These are phyloP conservation scores for Vanacampus margaritifer DNA, from an alignment of 2,113 vertebrate species.

Conservation along the genomic window DNA sequence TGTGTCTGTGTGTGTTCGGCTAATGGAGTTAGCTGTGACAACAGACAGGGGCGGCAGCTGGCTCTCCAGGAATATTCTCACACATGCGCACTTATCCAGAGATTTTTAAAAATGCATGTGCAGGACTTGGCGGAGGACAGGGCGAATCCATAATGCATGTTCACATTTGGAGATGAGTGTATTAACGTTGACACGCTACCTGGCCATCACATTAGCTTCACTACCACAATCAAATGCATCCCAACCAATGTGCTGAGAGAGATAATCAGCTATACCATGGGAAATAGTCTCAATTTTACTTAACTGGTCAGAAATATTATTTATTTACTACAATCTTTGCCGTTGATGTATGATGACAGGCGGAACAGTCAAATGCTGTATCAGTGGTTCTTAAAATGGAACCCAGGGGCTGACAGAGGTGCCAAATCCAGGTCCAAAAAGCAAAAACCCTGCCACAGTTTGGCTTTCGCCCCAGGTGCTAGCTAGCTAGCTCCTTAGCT, in stretches of 20 bases:
- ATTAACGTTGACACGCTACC: conserved; percentile 20
- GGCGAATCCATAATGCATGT: conserved; percentile 40
- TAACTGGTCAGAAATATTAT: background rate
- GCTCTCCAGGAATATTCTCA: conserved; percentile 62
- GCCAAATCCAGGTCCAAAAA: too few species aligned
- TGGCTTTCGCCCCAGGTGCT: too few species aligned
- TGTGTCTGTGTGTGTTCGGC: conserved; percentile 8
- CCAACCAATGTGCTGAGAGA: background rate
- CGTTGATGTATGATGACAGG: too few species aligned
- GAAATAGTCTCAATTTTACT: background rate
- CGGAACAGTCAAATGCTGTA: too few species aligned
- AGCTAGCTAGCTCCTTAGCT: too few species aligned
- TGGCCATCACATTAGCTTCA: background rate
- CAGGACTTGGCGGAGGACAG: conserved; percentile 19
- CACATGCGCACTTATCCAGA: conserved; percentile 12
- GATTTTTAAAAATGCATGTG: conserved; percentile 39
- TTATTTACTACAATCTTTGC: too few species aligned
- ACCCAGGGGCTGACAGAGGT: too few species aligned
- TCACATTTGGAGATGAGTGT: conserved; percentile 38
- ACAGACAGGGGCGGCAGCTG: conserved; percentile 50
- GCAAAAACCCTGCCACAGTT: too few species aligned
- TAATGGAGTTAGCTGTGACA: conserved; percentile 62
- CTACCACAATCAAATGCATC: background rate
- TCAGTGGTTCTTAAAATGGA: too few species aligned
- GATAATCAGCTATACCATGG: too few species aligned